These are phyloP conservation scores for Ganaspis sp. DNA, from an alignment of 1,140 invertebrate genomes.

Conservation along the genomic window DNA sequence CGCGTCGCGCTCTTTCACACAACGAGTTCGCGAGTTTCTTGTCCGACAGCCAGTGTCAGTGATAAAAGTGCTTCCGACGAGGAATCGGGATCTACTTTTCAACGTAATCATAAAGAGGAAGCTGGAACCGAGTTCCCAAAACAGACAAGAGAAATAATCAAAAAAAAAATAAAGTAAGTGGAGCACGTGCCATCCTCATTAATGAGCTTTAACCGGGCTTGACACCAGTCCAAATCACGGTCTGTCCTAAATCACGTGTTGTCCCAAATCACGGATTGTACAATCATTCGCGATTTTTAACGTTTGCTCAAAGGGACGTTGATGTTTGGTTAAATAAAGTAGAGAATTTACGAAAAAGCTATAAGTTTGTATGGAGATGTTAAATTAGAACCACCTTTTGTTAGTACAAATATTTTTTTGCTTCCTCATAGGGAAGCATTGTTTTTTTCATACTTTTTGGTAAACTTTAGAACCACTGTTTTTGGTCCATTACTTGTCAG, in stretches of 20 bases:
- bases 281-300: not conserved
- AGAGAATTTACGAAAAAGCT: no score
- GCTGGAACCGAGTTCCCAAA: conserved; percentile 9
- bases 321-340: no score
- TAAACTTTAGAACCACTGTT: no score
- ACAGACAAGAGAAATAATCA: not conserved
- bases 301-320: not conserved
- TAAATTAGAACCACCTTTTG: no score
- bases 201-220: not conserved
- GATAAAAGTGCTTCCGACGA: not conserved
- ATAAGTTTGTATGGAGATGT: no score
- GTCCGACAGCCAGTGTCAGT: not conserved
- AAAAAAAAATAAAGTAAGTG: conserved; percentile 26
- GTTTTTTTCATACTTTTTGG: no score
- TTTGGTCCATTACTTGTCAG: no score
- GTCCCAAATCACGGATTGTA: no score
- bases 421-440: no score
- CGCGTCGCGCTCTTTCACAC: not conserved
- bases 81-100: not conserved
- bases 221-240: not conserved
- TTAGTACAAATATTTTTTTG: no score
- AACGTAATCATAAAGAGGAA: not conserved
- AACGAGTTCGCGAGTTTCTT: conserved; percentile 10
- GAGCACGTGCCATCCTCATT: conserved; percentile 26
- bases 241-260: no score